Evolutionary conservation across 2,113 vertebrate species (phyloP).

Genomic region (Sceloporus undulatus): DNA sequence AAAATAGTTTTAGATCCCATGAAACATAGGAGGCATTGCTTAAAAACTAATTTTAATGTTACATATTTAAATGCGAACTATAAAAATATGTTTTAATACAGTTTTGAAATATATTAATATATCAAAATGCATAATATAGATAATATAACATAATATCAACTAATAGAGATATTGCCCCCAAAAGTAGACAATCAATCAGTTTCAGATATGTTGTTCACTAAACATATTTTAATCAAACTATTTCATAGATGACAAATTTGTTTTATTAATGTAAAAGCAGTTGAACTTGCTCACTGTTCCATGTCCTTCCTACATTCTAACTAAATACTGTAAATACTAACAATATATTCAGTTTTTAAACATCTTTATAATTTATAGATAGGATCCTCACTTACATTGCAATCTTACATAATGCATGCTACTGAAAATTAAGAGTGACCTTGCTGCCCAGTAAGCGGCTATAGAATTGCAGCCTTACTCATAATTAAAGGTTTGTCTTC

Average conservation of each 20-base stretch:
- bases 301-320: background rate
- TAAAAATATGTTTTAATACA: background rate
- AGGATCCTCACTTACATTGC: too few relatives aligned
- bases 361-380: background rate
- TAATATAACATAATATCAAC: background rate
- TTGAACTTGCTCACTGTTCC: background rate
- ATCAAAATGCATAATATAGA: background rate
- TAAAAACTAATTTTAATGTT: conserved; percentile 1
- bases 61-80: background rate
- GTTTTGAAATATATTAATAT: background rate
- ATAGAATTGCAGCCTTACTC: background rate
- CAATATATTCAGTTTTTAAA: background rate
- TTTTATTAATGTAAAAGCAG: background rate
- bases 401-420: too few relatives aligned
- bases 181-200: background rate
- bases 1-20: background rate
- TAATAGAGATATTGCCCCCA: background rate
- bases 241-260: background rate
- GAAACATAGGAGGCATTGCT: background rate
- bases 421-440: too few relatives aligned
- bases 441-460: too few relatives aligned
- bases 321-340: background rate
- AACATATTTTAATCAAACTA: background rate
- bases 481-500: background rate
- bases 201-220: background rate